phyloP scores from a whole-genome alignment of 1,140 invertebrate genomes.

The Brachionus angularis region DNA sequence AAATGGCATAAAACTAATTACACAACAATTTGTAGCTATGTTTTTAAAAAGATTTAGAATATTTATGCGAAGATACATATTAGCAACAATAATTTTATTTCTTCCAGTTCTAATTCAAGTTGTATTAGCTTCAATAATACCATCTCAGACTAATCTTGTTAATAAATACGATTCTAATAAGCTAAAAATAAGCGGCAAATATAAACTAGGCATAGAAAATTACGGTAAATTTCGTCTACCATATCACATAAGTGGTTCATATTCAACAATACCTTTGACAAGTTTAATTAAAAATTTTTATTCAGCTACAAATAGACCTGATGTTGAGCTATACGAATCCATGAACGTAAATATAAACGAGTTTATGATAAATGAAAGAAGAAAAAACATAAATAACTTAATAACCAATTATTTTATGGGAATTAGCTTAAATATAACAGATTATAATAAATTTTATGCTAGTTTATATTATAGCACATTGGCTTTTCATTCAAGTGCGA shows the following conservation, averaged over 20 bases:
- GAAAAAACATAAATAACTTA: background rate
- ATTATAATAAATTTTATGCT: slow-evolving; percentile 3
- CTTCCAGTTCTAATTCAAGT: slow-evolving; percentile 15
- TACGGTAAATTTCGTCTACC: slow-evolving; percentile 23
- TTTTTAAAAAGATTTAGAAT: slow-evolving; percentile 13
- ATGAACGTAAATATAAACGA: background rate
- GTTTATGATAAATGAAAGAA: background rate
- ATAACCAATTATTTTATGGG: slow-evolving; percentile 24
- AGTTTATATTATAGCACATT: slow-evolving; percentile 25
- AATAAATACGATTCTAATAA: background rate
- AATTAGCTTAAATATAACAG: slow-evolving; percentile 9
- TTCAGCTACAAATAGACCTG: background rate
- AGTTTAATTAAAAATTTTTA: slow-evolving; percentile 32
- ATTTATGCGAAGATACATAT: slow-evolving; percentile 13
- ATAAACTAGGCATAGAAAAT: background rate
- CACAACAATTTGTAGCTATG: slow-evolving; percentile 8
- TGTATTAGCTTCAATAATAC: background rate
- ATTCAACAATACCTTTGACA: background rate
- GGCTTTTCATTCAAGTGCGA: slow-evolving; percentile 38
- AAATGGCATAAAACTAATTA: background rate
- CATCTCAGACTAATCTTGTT: slow-evolving; percentile 9
- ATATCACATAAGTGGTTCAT: slow-evolving; percentile 9
- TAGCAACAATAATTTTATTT: background rate
- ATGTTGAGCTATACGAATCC: background rate
- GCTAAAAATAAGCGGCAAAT: background rate